Evolutionary conservation across 2,113 vertebrate species (phyloP).

Genomic region (Rana temporaria): DNA sequence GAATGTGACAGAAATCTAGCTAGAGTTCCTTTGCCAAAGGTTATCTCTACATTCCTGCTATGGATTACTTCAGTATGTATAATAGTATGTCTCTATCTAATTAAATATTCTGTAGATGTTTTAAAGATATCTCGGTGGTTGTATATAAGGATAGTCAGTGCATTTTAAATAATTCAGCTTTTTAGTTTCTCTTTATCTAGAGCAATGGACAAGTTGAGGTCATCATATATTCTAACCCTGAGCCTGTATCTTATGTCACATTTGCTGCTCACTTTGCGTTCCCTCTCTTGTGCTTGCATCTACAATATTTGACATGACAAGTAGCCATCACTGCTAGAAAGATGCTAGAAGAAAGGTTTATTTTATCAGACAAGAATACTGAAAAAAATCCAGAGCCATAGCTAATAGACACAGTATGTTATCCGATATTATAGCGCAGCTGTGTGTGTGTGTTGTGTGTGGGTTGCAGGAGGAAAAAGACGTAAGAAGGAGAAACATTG

Average conservation of each 20-base stretch:
- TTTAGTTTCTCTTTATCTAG: neutral
- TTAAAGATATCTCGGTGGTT: neutral
- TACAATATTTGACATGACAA: constrained; percentile 46
- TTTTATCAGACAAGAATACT: constrained; percentile 10
- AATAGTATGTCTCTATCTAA: no score
- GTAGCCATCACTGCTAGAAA: constrained; percentile 8
- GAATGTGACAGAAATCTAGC: no score
- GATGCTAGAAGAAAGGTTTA: constrained; percentile 17
- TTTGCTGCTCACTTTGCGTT: neutral
- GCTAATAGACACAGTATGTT: neutral
- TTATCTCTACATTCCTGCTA: no score
- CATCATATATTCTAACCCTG: neutral
- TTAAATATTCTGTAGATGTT: neutral
- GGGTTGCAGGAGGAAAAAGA: neutral
- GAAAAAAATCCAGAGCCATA: neutral
- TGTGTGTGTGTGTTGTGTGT: no score
- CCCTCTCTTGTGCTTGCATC: neutral
- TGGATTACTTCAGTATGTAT: no score
- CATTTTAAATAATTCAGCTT: neutral
- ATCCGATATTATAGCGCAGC: neutral
- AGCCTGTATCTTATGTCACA: neutral
- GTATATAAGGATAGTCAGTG: neutral
- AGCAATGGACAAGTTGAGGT: neutral
- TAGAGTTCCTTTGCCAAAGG: no score
- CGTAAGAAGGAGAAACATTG: no score